Conservation (phyloP, 2,113 vertebrate genomes). For the Grantiella picta region DNA sequence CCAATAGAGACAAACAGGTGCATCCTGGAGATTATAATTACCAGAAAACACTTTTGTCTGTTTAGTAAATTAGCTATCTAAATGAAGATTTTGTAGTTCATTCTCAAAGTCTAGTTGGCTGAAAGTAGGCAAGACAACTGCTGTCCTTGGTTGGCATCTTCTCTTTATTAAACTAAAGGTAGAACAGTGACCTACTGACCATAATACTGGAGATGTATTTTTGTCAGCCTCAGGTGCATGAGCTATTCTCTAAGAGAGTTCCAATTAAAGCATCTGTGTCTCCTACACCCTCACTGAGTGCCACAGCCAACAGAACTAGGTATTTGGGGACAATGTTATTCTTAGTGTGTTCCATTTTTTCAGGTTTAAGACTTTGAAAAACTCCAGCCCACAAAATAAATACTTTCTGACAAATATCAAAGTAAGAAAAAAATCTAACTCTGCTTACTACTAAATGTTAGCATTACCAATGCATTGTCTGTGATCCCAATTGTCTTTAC, state of each 20-base stretch:
- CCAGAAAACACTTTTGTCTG: background rate
- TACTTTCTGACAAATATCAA: background rate
- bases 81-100: background rate
- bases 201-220: accelerated
- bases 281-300: background rate
- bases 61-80: background rate
- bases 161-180: background rate
- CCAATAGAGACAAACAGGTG: background rate
- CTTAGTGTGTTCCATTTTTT: background rate
- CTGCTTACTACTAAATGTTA: background rate
- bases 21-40: background rate
- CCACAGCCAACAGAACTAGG: background rate
- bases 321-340: background rate
- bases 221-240: background rate
- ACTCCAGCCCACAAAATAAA: background rate
- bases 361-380: background rate
- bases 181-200: background rate
- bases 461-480: background rate
- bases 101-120: background rate
- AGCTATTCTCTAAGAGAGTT: background rate
- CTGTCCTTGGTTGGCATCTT: background rate
- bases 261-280: background rate
- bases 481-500: background rate
- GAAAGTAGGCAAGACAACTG: background rate
- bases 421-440: background rate